phyloP scores from a whole-genome alignment of 1,140 invertebrate species.

The Drosophila erecta region DNA sequence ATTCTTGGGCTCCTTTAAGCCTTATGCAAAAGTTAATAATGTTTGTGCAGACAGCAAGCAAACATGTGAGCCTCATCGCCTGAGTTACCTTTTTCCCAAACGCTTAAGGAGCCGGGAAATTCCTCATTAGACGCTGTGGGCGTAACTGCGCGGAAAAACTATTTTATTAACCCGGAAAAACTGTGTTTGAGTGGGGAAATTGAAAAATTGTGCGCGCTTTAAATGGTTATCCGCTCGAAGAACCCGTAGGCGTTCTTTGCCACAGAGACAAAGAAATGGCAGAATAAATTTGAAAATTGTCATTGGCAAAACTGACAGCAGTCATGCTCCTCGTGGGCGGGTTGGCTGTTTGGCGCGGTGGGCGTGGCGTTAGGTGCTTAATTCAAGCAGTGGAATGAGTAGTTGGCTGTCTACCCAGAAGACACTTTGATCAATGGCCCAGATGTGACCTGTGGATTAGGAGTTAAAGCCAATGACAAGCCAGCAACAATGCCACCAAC shows the following conservation, averaged over 20 bases:
- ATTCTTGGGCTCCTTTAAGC: conserved; percentile 29
- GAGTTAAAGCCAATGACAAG: conserved; percentile 53
- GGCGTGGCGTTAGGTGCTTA: conserved; percentile 49
- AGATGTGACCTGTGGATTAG: conserved; percentile 56
- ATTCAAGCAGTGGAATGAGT: conserved; percentile 44
- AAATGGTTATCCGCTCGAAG: conserved; percentile 35
- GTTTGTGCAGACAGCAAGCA: conserved; percentile 68
- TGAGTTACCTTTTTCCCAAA: neutral
- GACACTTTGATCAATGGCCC: conserved; percentile 51
- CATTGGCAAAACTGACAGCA: conserved; percentile 40
- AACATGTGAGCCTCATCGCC: conserved; percentile 31
- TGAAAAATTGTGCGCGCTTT: conserved; percentile 51
- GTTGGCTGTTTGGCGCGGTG: neutral
- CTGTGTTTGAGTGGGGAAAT: conserved; percentile 33
- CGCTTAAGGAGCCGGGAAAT: conserved; percentile 36
- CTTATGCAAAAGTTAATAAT: conserved; percentile 44
- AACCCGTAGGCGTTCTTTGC: conserved; percentile 39
- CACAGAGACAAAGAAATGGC: conserved; percentile 53
- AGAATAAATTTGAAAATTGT: conserved; percentile 61
- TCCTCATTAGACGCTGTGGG: conserved; percentile 59
- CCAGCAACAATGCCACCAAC: conserved; percentile 36
- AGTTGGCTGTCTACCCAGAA: conserved; percentile 44
- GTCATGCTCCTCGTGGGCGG: conserved; percentile 7
- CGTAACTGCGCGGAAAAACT: conserved; percentile 29
- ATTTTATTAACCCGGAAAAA: conserved; percentile 52